These are phyloP conservation scores for Tyrannus savana DNA, from an alignment of 2,113 vertebrate species.

Conservation along the genomic window DNA sequence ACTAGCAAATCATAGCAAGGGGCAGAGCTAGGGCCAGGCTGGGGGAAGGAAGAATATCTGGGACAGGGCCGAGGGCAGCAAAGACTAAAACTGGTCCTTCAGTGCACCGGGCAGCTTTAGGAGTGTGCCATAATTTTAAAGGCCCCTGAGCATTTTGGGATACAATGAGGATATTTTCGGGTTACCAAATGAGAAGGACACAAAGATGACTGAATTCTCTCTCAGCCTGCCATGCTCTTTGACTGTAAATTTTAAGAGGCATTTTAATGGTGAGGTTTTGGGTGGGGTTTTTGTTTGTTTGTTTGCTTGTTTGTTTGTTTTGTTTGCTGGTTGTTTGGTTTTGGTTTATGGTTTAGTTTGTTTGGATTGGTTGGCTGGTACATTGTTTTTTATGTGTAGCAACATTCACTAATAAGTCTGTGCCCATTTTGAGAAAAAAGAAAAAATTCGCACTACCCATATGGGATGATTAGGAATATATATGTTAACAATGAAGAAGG, in stretches of 20 bases:
- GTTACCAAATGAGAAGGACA: not conserved
- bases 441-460: not conserved
- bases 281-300: not conserved
- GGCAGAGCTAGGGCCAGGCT: not conserved
- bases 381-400: not conserved
- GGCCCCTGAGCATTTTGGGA: not conserved
- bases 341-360: no score
- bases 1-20: not conserved
- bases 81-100: not conserved
- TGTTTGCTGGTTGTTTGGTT: not conserved
- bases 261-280: not conserved
- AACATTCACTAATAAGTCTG: not conserved
- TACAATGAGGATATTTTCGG: not conserved
- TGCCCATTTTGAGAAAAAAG: not conserved
- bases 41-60: not conserved
- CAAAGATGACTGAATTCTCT: not conserved
- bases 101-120: not conserved
- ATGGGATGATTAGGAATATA: constrained; percentile 3
- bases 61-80: not conserved
- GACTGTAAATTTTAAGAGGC: not conserved
- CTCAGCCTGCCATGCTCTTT: not conserved
- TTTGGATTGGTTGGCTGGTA: not conserved
- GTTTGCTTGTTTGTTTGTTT: not conserved
- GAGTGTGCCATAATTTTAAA: not conserved
- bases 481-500: not conserved